Evolutionary conservation across 2,797 vertebrate genomes (phyloP), one percentile per base, ranked within the genome.

Genomic region (Xerus rutilus): DNA sequence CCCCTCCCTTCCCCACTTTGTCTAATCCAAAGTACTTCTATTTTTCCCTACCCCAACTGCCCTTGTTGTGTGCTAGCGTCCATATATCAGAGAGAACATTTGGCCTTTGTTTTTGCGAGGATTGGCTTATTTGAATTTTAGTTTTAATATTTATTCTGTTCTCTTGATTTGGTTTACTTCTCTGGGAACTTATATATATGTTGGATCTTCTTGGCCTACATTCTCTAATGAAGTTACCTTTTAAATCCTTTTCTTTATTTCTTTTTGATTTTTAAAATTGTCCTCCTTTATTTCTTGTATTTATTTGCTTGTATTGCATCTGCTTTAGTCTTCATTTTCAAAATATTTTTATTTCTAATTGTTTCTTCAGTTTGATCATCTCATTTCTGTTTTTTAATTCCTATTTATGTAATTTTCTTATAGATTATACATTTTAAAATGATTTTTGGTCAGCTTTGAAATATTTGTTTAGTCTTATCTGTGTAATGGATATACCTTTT

Each of bases 311-410:
- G 43, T 43, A 12, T 84, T 52, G 21, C 12, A 83, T 64, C 57
- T 59, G 28, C 5, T 95, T 89, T 65, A 47, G 23, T 73, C 25
- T 79, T 93, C 32, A 84, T 70, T 96, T 92, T 28, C 90, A 39
- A 92, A 96, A 86, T 39, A 39, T 72, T 78, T 92, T 77, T 47
- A 76, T 83, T 87, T 79, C 35, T 94, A 83, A 28, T 72, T 64
- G 81, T 89, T 67, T 23, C 81, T 70, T 87, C 8, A 86, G 59
- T 95, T 52, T 93, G 10, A 87, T 86, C 52, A 69, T 77, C 32
- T 97, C 10, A 79, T 84, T 91, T 89, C 49, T 94, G 43, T 89
- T 94, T 96, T 90, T 30, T 82, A 77, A 81, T 72, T 95, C 35
- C 12, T 77, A 93, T 35, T 73, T 82, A 88, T 28, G 32, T 52